These are phyloP conservation scores for Phrixothrix hirtus DNA, from an alignment of 2,888 invertebrate species.

Conservation along the genomic window DNA sequence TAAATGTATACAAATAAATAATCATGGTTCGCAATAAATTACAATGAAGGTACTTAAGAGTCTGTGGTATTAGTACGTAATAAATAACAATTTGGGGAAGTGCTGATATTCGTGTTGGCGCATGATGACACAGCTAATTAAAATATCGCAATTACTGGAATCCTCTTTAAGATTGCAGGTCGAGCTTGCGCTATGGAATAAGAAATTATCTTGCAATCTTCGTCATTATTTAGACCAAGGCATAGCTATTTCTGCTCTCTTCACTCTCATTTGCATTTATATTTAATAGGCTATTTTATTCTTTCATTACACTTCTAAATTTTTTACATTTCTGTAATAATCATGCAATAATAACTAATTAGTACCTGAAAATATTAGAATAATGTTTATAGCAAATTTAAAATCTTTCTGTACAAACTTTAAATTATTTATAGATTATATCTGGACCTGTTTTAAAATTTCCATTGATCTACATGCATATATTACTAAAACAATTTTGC, in stretches of 20 bases:
- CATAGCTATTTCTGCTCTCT: conserved; percentile 25
- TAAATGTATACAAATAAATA: neutral
- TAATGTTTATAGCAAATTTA: too few species aligned
- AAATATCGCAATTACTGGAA: conserved; percentile 48
- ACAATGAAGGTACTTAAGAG: conserved; percentile 18
- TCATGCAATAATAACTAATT: too few species aligned
- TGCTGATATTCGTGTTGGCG: conserved; percentile 39
- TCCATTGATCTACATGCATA: too few species aligned
- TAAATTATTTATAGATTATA: conserved; percentile 20
- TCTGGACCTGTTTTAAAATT: too few species aligned
- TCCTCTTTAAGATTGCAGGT: conserved; percentile 39
- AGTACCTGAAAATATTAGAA: too few species aligned
- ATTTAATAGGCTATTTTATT: conserved; percentile 10
- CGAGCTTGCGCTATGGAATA: conserved; percentile 29
- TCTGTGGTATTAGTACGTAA: conserved; percentile 21
- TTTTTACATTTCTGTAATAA: conserved; percentile 6
- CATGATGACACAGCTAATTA: conserved; percentile 50
- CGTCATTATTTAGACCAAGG: conserved; percentile 26
- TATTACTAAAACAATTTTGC: too few species aligned
- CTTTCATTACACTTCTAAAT: neutral
- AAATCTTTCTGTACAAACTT: neutral
- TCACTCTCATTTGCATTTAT: conserved; percentile 38
- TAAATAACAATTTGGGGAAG: conserved; percentile 26
- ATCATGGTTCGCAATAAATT: neutral
- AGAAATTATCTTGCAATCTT: conserved; percentile 24